phyloP scores from a whole-genome alignment of 2,113 vertebrate genomes.

The Eonycteris spelaea region DNA sequence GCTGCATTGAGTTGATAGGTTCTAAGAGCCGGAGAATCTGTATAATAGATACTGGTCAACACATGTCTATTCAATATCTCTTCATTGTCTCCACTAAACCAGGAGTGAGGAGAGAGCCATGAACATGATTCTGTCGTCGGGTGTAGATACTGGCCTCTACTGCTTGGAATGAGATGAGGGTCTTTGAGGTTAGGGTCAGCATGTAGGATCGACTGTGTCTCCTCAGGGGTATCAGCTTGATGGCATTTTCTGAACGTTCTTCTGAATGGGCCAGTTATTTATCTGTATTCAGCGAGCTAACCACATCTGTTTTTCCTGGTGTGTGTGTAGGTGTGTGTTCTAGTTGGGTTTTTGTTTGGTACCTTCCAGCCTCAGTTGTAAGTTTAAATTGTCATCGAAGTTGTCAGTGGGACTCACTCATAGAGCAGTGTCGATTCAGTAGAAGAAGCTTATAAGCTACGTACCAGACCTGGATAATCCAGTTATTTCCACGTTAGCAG shows the following conservation, averaged over 20 bases:
- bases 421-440: background rate
- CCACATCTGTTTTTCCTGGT: background rate
- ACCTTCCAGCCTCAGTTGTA: background rate
- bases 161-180: background rate
- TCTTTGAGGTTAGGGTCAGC: background rate
- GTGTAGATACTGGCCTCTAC: background rate
- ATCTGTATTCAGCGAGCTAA: background rate
- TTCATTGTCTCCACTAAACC: background rate
- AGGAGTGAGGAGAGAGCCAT: background rate
- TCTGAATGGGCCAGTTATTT: background rate
- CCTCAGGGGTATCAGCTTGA: background rate
- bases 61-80: background rate
- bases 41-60: no score
- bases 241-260: background rate
- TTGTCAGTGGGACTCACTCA: background rate
- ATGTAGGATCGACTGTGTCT: rapidly evolving
- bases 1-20: rapidly evolving
- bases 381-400: background rate
- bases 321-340: background rate
- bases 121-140: rapidly evolving
- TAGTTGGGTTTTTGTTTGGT: background rate
- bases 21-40: background rate
- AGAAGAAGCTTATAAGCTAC: background rate
- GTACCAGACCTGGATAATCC: background rate
- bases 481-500: background rate